phyloP scores from a whole-genome alignment of 1,140 invertebrate species.

The Mya arenaria region DNA sequence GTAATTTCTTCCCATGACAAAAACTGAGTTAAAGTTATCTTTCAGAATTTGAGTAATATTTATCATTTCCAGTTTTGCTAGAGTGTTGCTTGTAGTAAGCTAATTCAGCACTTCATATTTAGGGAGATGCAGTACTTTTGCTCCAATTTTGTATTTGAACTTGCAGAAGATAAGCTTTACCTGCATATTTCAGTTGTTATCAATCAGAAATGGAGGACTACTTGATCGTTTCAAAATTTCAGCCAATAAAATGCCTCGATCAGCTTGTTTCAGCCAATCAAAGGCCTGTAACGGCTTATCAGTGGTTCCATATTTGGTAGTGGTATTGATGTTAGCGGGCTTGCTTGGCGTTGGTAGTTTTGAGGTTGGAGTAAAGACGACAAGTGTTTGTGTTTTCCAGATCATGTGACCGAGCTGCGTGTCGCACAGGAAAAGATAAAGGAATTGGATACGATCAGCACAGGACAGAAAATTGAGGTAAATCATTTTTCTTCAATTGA shows the following conservation, averaged over 20 bases:
- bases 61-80: no score
- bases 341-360: not conserved
- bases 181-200: conserved; percentile 48
- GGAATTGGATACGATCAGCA: conserved; percentile 63
- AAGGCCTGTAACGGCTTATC: conserved; percentile 39
- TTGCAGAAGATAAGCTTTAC: conserved; percentile 45
- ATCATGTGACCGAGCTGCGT: conserved; percentile 76
- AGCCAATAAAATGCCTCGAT: conserved; percentile 30
- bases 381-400: conserved; percentile 67
- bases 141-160: no score
- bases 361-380: not conserved
- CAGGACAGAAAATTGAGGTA: conserved; percentile 74
- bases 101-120: no score
- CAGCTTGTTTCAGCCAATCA: conserved; percentile 24
- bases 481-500: conserved; percentile 21
- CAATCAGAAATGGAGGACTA: conserved; percentile 19
- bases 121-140: no score
- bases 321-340: not conserved
- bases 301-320: conserved; percentile 50
- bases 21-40: no score
- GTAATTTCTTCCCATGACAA: no score
- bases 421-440: conserved; percentile 75
- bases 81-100: no score
- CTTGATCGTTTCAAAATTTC: conserved; percentile 16
- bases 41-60: no score